Evolutionary conservation across 1,140 invertebrate genomes (phyloP), one percentile per base, ranked within the genome.

Genomic region (Brachionus asplanchnoidis): DNA sequence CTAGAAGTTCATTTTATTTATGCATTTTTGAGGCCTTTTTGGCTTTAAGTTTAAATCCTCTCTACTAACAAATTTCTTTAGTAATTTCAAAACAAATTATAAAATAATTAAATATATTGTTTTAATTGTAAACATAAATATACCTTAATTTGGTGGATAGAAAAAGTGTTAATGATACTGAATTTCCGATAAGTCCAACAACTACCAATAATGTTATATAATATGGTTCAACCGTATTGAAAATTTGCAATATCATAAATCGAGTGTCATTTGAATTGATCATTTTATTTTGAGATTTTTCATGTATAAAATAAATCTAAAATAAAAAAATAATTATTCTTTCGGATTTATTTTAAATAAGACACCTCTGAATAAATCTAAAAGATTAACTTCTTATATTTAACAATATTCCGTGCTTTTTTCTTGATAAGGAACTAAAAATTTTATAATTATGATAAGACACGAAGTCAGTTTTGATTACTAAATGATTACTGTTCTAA

Each of bases 171-270:
- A 73, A 40, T 42, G 68, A 73, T 42, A 73, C 23, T 0, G 68
- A 42, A 73, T 73, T 73, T 40, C 68, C 68, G 9, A 73, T 42
- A n/a, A 73, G 36, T 14, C 68, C 68, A 73, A 73, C 68, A 73
- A 73, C 12, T n/a, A 73, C 68, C 32, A 73, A 20, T 9, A 42
- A 12, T 42, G 40, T 73, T 7, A 73, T 73, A n/a, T 73, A 73
- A 17, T 73, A 73, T 42, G 68, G 68, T 32, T 73, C 68, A 17
- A 73, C 6, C 9, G 17, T 20, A 73, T 73, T 73, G 17, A 73
- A 42, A 8, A 73, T 42, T 20, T 42, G 32, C n/a, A 60, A 20
- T 60, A 60, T 60, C 20, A 60, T 20, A 26, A 26, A 60, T 9
- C 17, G 53, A 9, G 53, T 60, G 1, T 60, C 53, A 60, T 9